These are phyloP conservation scores for Morpho deidamia DNA, from an alignment of 2,888 invertebrate genomes.

Conservation along the genomic window DNA sequence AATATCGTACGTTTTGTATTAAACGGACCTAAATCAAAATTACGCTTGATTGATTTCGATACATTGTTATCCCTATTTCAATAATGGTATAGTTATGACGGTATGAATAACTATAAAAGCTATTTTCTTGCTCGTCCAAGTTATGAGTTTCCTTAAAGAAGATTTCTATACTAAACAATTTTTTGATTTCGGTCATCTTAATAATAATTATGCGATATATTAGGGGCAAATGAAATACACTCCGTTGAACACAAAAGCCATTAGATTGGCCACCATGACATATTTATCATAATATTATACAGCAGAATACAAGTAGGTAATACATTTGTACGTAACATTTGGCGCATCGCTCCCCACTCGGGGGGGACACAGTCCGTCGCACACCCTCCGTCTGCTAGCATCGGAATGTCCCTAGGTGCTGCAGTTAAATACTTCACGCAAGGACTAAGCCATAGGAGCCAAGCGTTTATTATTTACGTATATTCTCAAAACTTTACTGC, in stretches of 20 bases:
- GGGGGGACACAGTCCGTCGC: constrained; percentile 53
- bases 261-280: constrained; percentile 4
- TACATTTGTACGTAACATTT: constrained; percentile 20
- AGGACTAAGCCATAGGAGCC: constrained; percentile 3
- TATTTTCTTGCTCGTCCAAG: too few species aligned
- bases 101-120: too few species aligned
- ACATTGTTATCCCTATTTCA: too few species aligned
- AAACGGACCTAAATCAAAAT: too few species aligned
- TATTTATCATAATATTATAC: constrained; percentile 13
- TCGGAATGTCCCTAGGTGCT: constrained; percentile 33
- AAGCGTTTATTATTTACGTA: background rate
- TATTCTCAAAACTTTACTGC: too few species aligned
- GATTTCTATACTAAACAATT: too few species aligned
- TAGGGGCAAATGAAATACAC: background rate
- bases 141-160: too few species aligned
- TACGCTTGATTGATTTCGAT: too few species aligned
- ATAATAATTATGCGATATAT: background rate
- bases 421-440: constrained; percentile 6
- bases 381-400: constrained; percentile 46
- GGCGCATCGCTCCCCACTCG: constrained; percentile 16
- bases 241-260: background rate
- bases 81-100: too few species aligned
- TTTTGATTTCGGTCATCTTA: too few species aligned
- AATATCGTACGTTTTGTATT: too few species aligned
- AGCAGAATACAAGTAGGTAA: background rate